Evolutionary conservation across 2,113 vertebrate species (phyloP), one percentile per base, ranked within the genome.

Genomic region (Planiliza haematocheilus): DNA sequence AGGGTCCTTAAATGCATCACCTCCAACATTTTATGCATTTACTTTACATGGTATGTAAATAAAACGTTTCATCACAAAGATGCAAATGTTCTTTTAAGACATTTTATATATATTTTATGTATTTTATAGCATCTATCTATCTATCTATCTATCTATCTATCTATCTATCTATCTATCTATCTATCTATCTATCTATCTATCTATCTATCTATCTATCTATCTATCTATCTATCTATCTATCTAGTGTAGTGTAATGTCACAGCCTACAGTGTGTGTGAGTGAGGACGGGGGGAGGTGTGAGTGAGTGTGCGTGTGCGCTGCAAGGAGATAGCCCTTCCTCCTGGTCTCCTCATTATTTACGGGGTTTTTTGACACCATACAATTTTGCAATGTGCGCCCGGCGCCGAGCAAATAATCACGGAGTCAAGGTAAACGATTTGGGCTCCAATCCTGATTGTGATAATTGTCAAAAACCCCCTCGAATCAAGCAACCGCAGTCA

Each of bases 381-480:
- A 89, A 90, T 93, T 93, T 87, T 83, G 73, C 73, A 83, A 82
- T 74, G 81, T 79, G 86, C 64, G 74, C 77, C 62, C 61, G 70
- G 77, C 73, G 66, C 69, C 52, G 76, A 94, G 95, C 96, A 96
- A 96, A 97, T 98, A 96, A 98, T 97, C 95, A 92, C 67, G 93
- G 95, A 98, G 97, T 97, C 97, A 97, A 97, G 95, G 95, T 93
- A 97, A 99, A 98, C 95, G 96, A 97, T 97, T 94, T 95, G 95
- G 94, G 95, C 97, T 96, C 96, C 95, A 94, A 94, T 97, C 96
- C 97, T 99, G 97, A 99, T 98, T 99, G 97, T 97, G 96, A 96
- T 97, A 98, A 99, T 99, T 98, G 96, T 98, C 95, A 94, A 95
- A 96, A 90, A 97, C 93, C 95, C 96, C 95, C 96, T 98, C 94